Evolutionary conservation across 1,140 invertebrate species (phyloP).

Genomic region (Pectinophora gossypiella): DNA sequence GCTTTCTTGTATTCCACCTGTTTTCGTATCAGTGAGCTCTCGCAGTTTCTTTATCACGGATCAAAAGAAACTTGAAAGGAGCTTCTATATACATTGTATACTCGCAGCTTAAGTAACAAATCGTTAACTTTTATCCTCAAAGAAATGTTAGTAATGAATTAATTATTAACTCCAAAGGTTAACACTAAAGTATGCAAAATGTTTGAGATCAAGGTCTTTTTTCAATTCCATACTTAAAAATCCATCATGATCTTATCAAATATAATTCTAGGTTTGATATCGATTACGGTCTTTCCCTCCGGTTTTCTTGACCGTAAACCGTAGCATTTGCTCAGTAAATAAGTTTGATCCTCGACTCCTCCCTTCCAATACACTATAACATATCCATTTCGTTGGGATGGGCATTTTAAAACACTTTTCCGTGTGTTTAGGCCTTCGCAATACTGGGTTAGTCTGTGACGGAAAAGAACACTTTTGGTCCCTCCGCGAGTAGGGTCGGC

Average conservation of each 20-base stretch:
- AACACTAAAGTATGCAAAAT: too few relatives aligned
- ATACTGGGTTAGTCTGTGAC: neutral
- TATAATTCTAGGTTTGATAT: too few relatives aligned
- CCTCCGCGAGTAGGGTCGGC: neutral
- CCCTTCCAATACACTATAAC: slow-evolving; percentile 22
- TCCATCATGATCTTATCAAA: too few relatives aligned
- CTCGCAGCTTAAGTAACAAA: too few relatives aligned
- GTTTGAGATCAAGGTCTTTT: too few relatives aligned
- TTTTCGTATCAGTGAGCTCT: neutral
- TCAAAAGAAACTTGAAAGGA: neutral
- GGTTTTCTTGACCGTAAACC: slow-evolving; percentile 1
- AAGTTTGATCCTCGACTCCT: slow-evolving; percentile 10
- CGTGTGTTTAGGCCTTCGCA: slow-evolving; percentile 30
- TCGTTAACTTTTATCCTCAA: too few relatives aligned
- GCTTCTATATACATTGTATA: too few relatives aligned
- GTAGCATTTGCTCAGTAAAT: slow-evolving; percentile 18
- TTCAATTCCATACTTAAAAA: too few relatives aligned
- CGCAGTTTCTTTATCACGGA: neutral
- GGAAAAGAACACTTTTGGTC: neutral
- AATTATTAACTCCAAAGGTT: too few relatives aligned
- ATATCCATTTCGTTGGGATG: slow-evolving; percentile 23
- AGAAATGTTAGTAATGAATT: too few relatives aligned
- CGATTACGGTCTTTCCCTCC: neutral
- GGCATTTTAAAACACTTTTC: slow-evolving; percentile 40
- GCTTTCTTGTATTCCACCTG: slow-evolving; percentile 1